A percentile compares a stretch with the other conserved stretches of the same genome.
These are phyloP conservation scores for Pilophorus perplexus DNA, from an alignment of 2,888 invertebrate species.

Conservation along the genomic window DNA sequence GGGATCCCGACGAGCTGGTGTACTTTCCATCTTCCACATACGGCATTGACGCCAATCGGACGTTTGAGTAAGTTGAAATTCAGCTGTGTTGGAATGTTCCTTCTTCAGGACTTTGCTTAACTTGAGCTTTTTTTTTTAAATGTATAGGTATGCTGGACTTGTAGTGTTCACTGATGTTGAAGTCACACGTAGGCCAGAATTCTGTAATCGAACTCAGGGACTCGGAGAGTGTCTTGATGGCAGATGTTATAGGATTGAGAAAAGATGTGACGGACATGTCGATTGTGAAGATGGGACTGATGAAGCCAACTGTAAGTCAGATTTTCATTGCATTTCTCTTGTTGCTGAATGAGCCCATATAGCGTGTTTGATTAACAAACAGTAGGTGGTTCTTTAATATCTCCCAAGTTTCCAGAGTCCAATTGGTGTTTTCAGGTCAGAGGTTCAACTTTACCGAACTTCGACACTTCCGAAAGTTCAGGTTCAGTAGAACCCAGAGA, in stretches of 20 bases:
- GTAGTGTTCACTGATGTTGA: conserved; percentile 88
- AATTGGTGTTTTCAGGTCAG: conserved; percentile 55
- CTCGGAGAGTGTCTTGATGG: conserved; percentile 77
- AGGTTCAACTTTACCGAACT: conserved; percentile 67
- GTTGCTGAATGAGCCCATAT: too few relatives aligned
- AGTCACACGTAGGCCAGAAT: conserved; percentile 64
- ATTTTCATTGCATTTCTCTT: too few relatives aligned
- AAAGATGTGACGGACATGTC: conserved; percentile 71
- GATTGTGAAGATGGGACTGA: conserved; percentile 87
- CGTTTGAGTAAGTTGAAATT: conserved; percentile 78
- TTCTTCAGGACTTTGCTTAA: too few relatives aligned
- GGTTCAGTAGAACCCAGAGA: conserved; percentile 83
- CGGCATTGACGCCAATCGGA: conserved; percentile 90
- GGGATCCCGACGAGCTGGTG: conserved; percentile 79
- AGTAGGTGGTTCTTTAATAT: too few relatives aligned
- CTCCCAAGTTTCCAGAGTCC: not conserved
- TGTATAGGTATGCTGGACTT: conserved; percentile 65
- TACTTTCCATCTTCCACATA: conserved; percentile 86
- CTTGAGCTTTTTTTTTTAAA: not conserved
- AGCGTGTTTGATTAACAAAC: too few relatives aligned
- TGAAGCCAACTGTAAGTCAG: conserved; percentile 68
- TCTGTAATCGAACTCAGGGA: conserved; percentile 72
- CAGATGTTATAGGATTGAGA: conserved; percentile 70
- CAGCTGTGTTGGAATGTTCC: conserved; percentile 9
- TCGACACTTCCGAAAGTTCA: conserved; percentile 71